phyloP scores from a whole-genome alignment of 2,113 vertebrate species.

The Macaca mulatta region DNA sequence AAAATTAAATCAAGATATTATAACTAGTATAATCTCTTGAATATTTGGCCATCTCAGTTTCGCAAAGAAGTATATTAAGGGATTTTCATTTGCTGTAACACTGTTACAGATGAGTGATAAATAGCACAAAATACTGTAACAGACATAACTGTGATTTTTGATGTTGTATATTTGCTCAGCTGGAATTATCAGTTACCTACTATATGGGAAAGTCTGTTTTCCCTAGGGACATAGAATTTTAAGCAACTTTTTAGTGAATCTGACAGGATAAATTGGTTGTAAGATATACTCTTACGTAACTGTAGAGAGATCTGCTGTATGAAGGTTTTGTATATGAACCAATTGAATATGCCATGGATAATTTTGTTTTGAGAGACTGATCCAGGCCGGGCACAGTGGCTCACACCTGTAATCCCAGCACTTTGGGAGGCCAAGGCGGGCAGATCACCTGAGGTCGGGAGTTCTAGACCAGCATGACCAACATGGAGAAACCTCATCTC shows the following conservation, averaged over 20 bases:
- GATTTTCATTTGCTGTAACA: constrained; percentile 41
- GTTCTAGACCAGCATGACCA: too few relatives aligned
- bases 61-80: neutral
- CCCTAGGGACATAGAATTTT: neutral
- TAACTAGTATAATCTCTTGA: neutral
- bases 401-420: too few relatives aligned
- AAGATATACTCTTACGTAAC: neutral
- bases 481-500: too few relatives aligned
- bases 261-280: neutral
- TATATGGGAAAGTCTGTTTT: neutral
- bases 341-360: neutral
- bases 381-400: too few relatives aligned
- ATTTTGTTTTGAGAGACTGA: constrained; percentile 37
- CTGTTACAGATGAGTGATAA: constrained; percentile 8
- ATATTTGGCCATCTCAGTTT: constrained; percentile 18
- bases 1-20: neutral
- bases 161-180: neutral
- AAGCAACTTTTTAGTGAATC: constrained; percentile 18
- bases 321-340: neutral
- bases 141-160: constrained; percentile 4
- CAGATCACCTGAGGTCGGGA: too few relatives aligned
- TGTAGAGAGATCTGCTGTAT: neutral
- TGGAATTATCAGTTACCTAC: neutral
- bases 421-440: too few relatives aligned
- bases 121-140: neutral